Conservation (phyloP, 2,888 invertebrate genomes). For the Hirtodrosophila duncani region DNA sequence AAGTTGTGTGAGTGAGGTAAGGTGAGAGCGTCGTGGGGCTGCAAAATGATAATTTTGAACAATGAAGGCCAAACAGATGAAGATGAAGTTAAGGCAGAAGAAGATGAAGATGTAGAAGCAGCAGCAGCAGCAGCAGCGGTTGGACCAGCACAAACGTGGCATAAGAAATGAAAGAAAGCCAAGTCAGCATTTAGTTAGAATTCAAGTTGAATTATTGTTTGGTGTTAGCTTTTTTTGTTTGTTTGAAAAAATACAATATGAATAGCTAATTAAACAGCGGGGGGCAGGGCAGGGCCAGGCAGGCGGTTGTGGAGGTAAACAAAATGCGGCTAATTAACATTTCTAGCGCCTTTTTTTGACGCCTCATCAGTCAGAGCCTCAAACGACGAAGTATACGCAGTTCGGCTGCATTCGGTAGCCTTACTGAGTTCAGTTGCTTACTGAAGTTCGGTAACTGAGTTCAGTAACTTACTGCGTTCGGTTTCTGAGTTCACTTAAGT, state of each 20-base stretch:
- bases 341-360: conserved; percentile 19
- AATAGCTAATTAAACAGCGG: conserved; percentile 56
- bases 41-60: conserved; percentile 47
- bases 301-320: conserved; percentile 35
- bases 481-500: no score
- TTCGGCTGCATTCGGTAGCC: background rate
- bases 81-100: conserved; percentile 16
- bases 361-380: conserved; percentile 41
- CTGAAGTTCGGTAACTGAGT: no score
- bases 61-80: conserved; percentile 33
- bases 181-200: conserved; percentile 18
- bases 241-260: conserved; percentile 41
- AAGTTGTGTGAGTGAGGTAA: background rate
- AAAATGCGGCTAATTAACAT: conserved; percentile 62
- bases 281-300: background rate
- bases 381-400: background rate
- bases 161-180: conserved; percentile 17
- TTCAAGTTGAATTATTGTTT: conserved; percentile 15
- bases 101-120: conserved; percentile 14
- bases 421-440: background rate
- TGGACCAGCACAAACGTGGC: conserved; percentile 13
- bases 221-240: conserved; percentile 7
- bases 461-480: no score
- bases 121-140: conserved; percentile 10
- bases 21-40: background rate